Base-by-base conservation (phyloP, 2,797 vertebrate species). In the Borostomias antarcticus region DNA sequence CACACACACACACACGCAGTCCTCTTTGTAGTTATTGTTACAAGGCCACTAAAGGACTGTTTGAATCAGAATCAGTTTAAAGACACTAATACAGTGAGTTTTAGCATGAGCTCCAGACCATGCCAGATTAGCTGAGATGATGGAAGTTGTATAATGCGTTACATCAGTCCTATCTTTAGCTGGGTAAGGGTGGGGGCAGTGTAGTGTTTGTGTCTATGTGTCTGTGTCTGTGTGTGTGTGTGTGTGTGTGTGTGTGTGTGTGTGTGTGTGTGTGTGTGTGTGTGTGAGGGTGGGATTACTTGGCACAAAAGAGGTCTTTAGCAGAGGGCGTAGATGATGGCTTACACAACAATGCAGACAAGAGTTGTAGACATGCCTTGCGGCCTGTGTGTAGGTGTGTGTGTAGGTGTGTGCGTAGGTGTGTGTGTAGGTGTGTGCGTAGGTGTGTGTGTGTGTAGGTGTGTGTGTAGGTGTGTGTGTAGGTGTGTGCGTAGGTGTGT, bases 271-370 rank as follows among this genome's bases (percentile, higher is more conserved):
- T 1, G 43, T 47, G 43, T 47, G 48, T 8, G 13, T 29, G 10
- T n/a, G 11, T 25, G 10, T 32, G 23, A 35, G 37, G 40, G 43
- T 51, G 58, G 7, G 45, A 15, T 59, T 19, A n/a, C 48, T 21
- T 33, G 35, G 45, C 60, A 56, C 30, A 26, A 62, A 21, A 17
- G 65, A 23, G 43, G 11, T 21, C 50, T n/a, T 29, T 2, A 37
- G 61, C 43, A 21, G 8, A 26, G 37, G 51, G 28, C 53, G 19
- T 21, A 11, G 66, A 71, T 43, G 47, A 58, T 4, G 66, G 47
- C 70, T 83, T 74, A 21, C 62, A 54, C 66, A 83, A 70, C 64
- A 69, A 64, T 54, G 62, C 64, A 78, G 71, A 79, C 58, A 13
- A 15, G 2, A 72, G 75, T 53, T 54, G 72, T 69, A 62, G 73